phyloP scores from a whole-genome alignment of 2,797 vertebrate species.

The Melanitta fusca region DNA sequence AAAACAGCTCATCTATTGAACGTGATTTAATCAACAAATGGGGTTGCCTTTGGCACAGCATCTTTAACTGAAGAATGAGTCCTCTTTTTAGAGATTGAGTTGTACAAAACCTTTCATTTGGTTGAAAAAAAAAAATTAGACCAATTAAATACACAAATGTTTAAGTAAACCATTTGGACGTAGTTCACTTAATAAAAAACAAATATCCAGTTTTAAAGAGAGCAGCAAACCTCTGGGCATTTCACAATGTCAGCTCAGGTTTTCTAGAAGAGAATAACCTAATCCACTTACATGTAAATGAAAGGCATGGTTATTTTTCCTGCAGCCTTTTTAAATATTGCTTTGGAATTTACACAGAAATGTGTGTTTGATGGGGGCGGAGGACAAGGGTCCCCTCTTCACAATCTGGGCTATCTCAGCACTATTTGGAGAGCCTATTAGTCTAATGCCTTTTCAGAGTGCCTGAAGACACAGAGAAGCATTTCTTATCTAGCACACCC shows the following conservation, averaged over 20 bases:
- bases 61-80: slow-evolving; percentile 13
- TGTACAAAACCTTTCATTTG: not conserved
- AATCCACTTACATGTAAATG: not conserved
- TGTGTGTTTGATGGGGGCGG: not conserved
- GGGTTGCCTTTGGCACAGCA: not conserved
- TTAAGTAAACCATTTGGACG: slow-evolving; percentile 13
- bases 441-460: slow-evolving; percentile 10
- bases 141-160: slow-evolving; percentile 1
- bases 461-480: slow-evolving; percentile 15
- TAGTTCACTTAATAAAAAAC: not conserved
- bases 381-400: not conserved
- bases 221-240: not conserved
- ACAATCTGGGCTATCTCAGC: not conserved
- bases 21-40: slow-evolving; percentile 39
- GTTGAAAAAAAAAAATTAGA: slow-evolving; percentile 3
- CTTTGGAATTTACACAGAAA: not conserved
- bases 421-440: not conserved
- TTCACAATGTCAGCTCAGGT: not conserved
- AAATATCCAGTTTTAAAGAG: slow-evolving; percentile 15
- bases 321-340: not conserved
- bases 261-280: slow-evolving; percentile 19
- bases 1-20: slow-evolving; percentile 6
- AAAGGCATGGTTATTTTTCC: slow-evolving; percentile 7
- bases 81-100: not conserved
- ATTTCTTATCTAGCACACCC: slow-evolving; percentile 8